Percentiles rank a stretch among this genome's conserved stretches.
Evolutionary conservation across 1,140 invertebrate genomes (phyloP).

Genomic region (Tetragnatha versicolor): DNA sequence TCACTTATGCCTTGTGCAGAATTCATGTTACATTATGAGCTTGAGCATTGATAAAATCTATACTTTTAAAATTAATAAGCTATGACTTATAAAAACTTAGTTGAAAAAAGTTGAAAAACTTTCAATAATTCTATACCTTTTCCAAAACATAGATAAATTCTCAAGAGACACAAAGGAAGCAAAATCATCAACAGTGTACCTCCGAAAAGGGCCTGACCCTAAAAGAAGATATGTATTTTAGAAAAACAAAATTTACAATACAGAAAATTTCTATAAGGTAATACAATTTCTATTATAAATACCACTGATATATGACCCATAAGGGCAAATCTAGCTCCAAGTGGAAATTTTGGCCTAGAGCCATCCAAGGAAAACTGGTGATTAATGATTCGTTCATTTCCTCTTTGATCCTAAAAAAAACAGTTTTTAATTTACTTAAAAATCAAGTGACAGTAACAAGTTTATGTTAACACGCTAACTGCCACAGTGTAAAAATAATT

Average conservation of each 20-base stretch:
- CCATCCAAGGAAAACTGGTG: slow-evolving; percentile 83
- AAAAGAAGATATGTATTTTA: not conserved
- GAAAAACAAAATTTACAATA: not conserved
- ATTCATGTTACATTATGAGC: no score
- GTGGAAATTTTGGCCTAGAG: slow-evolving; percentile 71
- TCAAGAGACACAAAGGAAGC: slow-evolving; percentile 32
- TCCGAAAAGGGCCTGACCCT: slow-evolving; percentile 47
- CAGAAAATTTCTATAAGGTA: not conserved
- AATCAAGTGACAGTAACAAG: no score
- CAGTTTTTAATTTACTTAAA: no score
- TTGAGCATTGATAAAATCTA: no score
- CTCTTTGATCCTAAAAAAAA: slow-evolving; percentile 71
- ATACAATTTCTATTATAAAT: slow-evolving; percentile 49
- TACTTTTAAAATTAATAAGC: no score
- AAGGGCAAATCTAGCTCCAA: slow-evolving; percentile 74
- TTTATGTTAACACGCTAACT: no score
- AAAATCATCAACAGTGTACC: slow-evolving; percentile 30
- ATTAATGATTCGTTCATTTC: slow-evolving; percentile 68
- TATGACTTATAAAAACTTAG: no score
- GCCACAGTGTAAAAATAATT: no score
- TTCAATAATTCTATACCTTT: slow-evolving; percentile 38
- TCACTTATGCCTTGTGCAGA: no score
- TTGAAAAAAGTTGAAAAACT: no score
- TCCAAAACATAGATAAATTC: slow-evolving; percentile 34
- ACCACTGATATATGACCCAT: slow-evolving; percentile 77